Evolutionary conservation across 2,888 invertebrate species (phyloP).

Genomic region (Aphodius sticticus): DNA sequence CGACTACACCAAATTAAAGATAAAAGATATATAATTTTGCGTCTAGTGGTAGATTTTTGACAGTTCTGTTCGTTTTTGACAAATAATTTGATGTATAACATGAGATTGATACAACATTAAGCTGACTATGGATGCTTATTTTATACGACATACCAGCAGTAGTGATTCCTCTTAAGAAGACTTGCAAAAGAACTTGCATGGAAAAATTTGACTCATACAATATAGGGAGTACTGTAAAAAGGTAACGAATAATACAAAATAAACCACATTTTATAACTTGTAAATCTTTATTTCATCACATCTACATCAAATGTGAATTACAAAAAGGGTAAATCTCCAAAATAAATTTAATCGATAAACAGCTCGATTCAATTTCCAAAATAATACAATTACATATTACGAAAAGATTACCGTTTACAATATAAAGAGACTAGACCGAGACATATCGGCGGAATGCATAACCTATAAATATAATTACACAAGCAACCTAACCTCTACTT

Average conservation of each 20-base stretch:
- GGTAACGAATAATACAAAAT: too few relatives aligned
- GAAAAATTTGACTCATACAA: background rate
- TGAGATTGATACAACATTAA: too few relatives aligned
- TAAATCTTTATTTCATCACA: slow-evolving; percentile 33
- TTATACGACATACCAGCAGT: too few relatives aligned
- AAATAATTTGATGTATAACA: too few relatives aligned
- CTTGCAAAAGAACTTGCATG: too few relatives aligned
- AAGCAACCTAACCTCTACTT: background rate
- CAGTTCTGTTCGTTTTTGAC: too few relatives aligned
- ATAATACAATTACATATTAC: background rate
- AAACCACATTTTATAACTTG: slow-evolving; percentile 7
- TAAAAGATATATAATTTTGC: too few relatives aligned
- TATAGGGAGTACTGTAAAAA: too few relatives aligned
- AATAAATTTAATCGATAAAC: slow-evolving; percentile 10
- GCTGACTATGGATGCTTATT: too few relatives aligned
- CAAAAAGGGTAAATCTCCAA: slow-evolving; percentile 20
- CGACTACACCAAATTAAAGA: too few relatives aligned
- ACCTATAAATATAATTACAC: background rate
- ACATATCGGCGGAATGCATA: slow-evolving; percentile 8
- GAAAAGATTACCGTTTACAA: background rate
- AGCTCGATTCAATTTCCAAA: background rate
- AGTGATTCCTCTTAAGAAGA: too few relatives aligned
- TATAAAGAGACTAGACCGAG: slow-evolving; percentile 1
- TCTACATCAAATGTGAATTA: slow-evolving; percentile 25
- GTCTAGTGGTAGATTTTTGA: too few relatives aligned